Evolutionary conservation across 2,113 vertebrate genomes (phyloP).

Genomic region (Prochilodus magdalenae): DNA sequence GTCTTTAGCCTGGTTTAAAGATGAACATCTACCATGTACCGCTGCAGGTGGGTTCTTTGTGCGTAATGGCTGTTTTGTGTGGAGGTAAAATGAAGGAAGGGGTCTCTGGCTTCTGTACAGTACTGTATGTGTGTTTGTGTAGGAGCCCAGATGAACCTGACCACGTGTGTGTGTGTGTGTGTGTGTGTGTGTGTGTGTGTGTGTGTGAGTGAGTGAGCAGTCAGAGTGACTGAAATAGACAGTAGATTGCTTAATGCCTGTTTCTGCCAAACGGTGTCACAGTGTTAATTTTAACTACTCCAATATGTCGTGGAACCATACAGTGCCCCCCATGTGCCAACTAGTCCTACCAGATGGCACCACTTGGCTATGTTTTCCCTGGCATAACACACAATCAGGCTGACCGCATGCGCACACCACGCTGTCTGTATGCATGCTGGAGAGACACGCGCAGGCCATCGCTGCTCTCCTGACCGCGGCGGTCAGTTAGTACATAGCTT

Average conservation of each 20-base stretch:
- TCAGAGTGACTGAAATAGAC: conserved; percentile 65
- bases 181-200: conserved; percentile 18
- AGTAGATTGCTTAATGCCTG: conserved; percentile 66
- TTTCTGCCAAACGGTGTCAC: conserved; percentile 79
- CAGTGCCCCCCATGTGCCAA: conserved; percentile 70
- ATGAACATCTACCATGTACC: too few species aligned
- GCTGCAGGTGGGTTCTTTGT: too few species aligned
- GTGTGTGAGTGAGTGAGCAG: conserved; percentile 39
- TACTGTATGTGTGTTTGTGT: background rate
- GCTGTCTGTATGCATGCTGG: background rate
- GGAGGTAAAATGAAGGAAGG: too few species aligned
- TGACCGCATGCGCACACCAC: conserved; percentile 65
- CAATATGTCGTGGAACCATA: conserved; percentile 77
- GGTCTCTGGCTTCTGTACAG: too few species aligned
- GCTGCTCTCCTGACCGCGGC: background rate
- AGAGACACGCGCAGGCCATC: background rate
- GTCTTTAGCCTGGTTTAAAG: too few species aligned
- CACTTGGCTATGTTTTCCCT: conserved; percentile 73
- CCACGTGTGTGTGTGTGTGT: conserved; percentile 31
- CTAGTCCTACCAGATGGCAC: conserved; percentile 80
- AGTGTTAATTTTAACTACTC: conserved; percentile 83
- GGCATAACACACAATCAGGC: conserved; percentile 68
- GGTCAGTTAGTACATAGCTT: background rate
- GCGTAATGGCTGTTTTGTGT: too few species aligned
- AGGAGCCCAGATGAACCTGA: conserved; percentile 32